Evolutionary conservation across 2,797 vertebrate species (phyloP), one percentile per base, ranked within the genome.

Genomic region (Amniataba percoides): DNA sequence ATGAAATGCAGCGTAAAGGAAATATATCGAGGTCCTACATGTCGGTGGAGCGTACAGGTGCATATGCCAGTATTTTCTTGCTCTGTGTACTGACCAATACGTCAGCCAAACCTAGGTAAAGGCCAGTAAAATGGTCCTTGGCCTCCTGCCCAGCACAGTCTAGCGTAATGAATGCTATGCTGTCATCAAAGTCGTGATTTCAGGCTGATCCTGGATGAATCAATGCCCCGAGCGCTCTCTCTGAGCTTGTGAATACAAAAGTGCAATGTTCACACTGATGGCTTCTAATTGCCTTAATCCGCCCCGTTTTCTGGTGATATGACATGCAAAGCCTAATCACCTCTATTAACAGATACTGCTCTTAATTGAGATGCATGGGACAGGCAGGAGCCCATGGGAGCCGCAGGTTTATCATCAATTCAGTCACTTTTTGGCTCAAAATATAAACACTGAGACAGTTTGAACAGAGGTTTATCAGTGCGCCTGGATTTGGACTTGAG

Each of bases 231-330:
- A 84, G 71, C 75, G 65, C 39, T 82, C 66, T 85, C 71, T 71
- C 21, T 53, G 72, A 64, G 77, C 59, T 52, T 69, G 56, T 82
- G 66, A 72, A 78, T 74, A 56, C 77, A 85, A 86, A 88, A 88
- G 65, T 64, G 70, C 68, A 80, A 49, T 58, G 57, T 68, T 83
- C 63, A 63, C 69, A 90, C 70, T 78, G 71, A 88, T 80, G 74
- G 73, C 78, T 78, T 88, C 59, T 88, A 85, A 90, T 90, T 87
- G 80, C 61, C 78, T 83, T 79, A 82, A 82, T 78, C 60, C 25
- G 9, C 52, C 57, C 45, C 21, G 31, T 72, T 87, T 66, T 57
- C 31, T 58, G 19, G 31, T 70, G 25, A 72, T 71, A 83, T 65
- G 58, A 80, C 45, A 74, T 83, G 75, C 43, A 61, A 73, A 77